phyloP scores from a whole-genome alignment of 2,797 vertebrate species.

The Onychomys leucogaster region DNA sequence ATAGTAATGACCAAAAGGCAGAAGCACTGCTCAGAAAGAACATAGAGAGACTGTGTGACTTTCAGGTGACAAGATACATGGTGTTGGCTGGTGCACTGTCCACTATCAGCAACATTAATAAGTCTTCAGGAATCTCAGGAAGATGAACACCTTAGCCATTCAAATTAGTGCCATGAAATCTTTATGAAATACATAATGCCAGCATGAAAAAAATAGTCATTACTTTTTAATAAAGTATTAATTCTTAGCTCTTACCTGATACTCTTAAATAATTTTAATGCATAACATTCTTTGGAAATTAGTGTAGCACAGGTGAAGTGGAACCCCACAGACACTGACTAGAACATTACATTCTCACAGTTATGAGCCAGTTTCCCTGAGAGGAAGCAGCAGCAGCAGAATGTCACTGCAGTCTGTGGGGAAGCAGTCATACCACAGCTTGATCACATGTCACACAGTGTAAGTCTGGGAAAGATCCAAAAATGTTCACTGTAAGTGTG shows the following conservation, averaged over 20 bases:
- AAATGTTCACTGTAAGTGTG: background rate
- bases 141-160: background rate
- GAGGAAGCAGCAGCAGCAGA: background rate
- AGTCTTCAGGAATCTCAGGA: background rate
- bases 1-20: background rate
- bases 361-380: accelerated
- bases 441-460: background rate
- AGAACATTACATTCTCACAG: background rate
- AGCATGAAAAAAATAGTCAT: background rate
- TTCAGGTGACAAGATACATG: background rate
- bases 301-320: too few species aligned
- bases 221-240: background rate
- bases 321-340: background rate
- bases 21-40: background rate
- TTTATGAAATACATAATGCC: background rate
- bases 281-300: background rate
- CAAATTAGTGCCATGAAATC: background rate
- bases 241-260: too few species aligned
- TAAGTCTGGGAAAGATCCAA: background rate
- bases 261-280: background rate
- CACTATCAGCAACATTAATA: background rate
- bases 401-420: background rate
- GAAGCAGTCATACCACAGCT: background rate
- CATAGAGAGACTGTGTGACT: background rate
- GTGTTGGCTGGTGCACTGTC: background rate